Evolutionary conservation across 2,113 vertebrate species (phyloP).

Genomic region (Emydura subglobosa): DNA sequence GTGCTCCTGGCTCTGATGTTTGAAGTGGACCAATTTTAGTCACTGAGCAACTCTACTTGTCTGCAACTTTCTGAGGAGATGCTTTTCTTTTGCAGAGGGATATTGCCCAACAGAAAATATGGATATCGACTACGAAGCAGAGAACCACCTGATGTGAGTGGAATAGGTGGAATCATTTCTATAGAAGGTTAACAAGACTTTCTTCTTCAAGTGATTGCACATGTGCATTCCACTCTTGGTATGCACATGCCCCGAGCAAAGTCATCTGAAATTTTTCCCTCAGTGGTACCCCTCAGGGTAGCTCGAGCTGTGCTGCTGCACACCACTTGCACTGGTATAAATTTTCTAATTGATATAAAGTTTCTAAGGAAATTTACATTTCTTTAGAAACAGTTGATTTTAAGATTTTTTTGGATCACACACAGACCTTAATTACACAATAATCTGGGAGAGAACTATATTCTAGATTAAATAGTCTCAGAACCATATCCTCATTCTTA

Average conservation of each 20-base stretch:
- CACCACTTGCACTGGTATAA: background rate
- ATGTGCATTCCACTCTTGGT: background rate
- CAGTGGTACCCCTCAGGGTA: background rate
- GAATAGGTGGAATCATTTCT: background rate
- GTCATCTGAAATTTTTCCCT: background rate
- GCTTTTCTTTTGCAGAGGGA: background rate
- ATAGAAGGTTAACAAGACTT: background rate
- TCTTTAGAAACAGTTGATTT: too few relatives aligned
- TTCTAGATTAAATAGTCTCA: too few relatives aligned
- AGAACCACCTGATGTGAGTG: slow-evolving; percentile 30
- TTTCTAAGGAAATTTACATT: too few relatives aligned
- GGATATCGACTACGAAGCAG: background rate
- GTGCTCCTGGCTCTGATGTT: background rate
- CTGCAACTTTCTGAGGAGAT: background rate
- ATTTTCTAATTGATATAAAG: too few relatives aligned
- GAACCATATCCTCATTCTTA: too few relatives aligned
- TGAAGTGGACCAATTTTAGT: background rate
- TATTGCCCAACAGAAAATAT: background rate
- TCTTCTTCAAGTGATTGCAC: background rate
- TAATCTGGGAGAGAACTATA: too few relatives aligned
- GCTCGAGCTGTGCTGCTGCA: background rate
- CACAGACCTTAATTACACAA: too few relatives aligned
- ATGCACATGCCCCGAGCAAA: background rate
- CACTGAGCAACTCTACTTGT: background rate
- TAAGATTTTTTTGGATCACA: too few relatives aligned